These are phyloP conservation scores for Thaumatotibia leucotreta DNA, from an alignment of 1,140 invertebrate genomes.

Conservation along the genomic window DNA sequence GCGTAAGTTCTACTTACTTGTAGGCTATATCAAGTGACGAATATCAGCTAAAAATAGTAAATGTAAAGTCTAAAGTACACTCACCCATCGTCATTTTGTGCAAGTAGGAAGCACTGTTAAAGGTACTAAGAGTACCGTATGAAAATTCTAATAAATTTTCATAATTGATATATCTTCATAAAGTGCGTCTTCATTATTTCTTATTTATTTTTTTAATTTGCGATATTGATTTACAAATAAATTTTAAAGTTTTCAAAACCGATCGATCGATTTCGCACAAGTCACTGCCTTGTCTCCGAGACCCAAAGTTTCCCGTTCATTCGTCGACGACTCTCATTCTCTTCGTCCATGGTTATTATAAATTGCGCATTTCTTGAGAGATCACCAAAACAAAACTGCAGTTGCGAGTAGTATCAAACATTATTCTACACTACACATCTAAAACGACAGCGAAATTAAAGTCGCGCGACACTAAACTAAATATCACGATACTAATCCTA, in stretches of 20 bases:
- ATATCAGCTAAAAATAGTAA: background rate
- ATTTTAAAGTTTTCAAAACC: conserved; percentile 17
- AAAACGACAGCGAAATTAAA: conserved; percentile 45
- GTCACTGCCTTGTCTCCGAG: background rate
- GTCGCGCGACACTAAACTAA: conserved; percentile 57
- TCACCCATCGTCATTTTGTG: conserved; percentile 52
- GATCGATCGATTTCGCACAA: conserved; percentile 24
- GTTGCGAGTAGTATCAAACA: conserved; percentile 23
- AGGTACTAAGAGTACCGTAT: background rate
- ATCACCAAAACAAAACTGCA: conserved; percentile 36
- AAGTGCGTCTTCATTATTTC: conserved; percentile 6
- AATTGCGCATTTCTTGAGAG: conserved; percentile 12
- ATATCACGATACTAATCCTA: conserved; percentile 67
- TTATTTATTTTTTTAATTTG: background rate
- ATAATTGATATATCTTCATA: conserved; percentile 26
- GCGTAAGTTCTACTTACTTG: too few species aligned
- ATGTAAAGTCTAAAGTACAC: conserved; percentile 22
- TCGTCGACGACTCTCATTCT: conserved; percentile 5
- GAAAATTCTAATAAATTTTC: conserved; percentile 58
- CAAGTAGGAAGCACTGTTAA: background rate
- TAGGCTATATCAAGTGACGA: too few species aligned
- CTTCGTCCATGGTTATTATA: conserved; percentile 6
- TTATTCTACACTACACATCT: conserved; percentile 54
- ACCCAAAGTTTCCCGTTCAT: background rate
- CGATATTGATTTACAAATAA: conserved; percentile 7